Percentiles rank a stretch among this genome's conserved stretches.
These are phyloP conservation scores for Sinocyclocheilus anophthalmus DNA, from an alignment of 2,113 vertebrate genomes.

Conservation along the genomic window DNA sequence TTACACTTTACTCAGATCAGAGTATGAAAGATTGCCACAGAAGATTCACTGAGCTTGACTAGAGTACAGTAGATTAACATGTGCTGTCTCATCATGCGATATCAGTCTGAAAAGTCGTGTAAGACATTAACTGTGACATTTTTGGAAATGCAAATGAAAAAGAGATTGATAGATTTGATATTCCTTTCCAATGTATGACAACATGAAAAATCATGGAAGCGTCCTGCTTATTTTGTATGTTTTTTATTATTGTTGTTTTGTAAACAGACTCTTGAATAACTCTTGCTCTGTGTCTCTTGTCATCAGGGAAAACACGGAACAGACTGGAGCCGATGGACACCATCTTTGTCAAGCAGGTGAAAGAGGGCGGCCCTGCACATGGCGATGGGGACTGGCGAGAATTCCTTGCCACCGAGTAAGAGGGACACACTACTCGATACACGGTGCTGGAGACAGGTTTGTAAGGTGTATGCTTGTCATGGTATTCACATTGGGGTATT, in stretches of 20 bases:
- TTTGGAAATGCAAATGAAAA: neutral
- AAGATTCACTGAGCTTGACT: neutral
- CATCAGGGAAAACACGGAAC: slow-evolving; percentile 87
- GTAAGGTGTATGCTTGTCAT: no score
- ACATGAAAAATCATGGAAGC: neutral
- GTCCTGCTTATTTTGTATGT: neutral
- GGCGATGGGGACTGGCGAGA: no score
- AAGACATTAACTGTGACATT: neutral
- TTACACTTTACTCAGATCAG: neutral
- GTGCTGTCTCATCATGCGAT: neutral
- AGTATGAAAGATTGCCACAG: neutral
- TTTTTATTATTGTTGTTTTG: neutral
- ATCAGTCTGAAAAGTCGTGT: neutral
- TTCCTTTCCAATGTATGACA: neutral
- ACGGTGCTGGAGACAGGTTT: neutral
- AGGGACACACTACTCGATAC: no score
- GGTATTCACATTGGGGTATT: neutral
- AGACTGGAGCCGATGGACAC: slow-evolving; percentile 97
- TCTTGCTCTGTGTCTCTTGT: slow-evolving; percentile 19
- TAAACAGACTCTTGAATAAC: neutral
- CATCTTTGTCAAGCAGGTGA: slow-evolving; percentile 99
- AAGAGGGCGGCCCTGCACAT: slow-evolving; percentile 94
- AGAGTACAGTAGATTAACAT: neutral
- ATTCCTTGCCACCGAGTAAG: no score
- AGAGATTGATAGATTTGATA: neutral